Evolutionary conservation across 2,797 vertebrate genomes (phyloP), one percentile per base, ranked within the genome.

Genomic region (Poecilia velifera): DNA sequence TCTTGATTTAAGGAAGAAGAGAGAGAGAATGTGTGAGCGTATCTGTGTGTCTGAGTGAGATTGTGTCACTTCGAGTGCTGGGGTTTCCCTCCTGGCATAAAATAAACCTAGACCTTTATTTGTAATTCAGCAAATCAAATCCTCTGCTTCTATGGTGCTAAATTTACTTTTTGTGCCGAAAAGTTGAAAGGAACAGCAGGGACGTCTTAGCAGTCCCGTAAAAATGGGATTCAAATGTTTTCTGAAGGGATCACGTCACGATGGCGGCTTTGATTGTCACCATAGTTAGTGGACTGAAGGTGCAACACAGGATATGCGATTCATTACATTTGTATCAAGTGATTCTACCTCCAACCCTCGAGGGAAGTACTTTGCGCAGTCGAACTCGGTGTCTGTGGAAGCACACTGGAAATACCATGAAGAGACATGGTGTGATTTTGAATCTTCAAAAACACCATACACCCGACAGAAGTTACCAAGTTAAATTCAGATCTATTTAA

Each of bases 91-190:
- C 34, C 76, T 79, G 80, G 47, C 66, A 79, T 9, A 64, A 79
- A 83, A 84, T 62, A 77, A 88, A 76, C 68, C 57, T 43, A 53
- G 76, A 43, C n/a, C 6, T 83, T 68, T 77, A 72, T 79, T 74
- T 71, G 82, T 77, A 18, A 83, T 83, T 75, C 51, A 20, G n/a
- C 41, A 83, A 55, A 68, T 57, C 57, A 76, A 79, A 82, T 71
- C 46, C 70, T 45, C 16, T 8, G 6, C 25, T 43, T 51, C 25
- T 34, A 0, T 64, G 34, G 43, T 83, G 55, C 70, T 59, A 2
- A 55, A 43, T 73, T 20, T 77, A 12, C 36, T 1, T 2, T 75
- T 28, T 14, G 20, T 77, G 10, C n/a, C 49, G 31, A 31, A 45
- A n/a, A 64, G 76, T n/a, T 13, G 16, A 71, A 20, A 7, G 7